Base-by-base conservation (phyloP, 2,113 vertebrate species). In the Connochaetes taurinus region DNA sequence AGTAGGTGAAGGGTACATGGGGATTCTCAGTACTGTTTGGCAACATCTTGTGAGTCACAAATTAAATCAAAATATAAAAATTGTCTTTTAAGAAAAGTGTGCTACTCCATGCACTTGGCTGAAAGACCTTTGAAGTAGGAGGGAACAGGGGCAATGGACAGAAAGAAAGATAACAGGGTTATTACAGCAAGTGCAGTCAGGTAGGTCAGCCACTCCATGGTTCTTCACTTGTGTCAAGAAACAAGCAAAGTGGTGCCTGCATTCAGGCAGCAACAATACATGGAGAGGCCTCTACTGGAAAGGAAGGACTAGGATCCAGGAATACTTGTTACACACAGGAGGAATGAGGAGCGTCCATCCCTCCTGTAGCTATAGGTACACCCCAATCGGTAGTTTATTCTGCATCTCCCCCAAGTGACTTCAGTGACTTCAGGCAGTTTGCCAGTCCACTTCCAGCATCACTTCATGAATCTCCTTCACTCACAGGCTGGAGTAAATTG, bases 1-100 rank as follows among this genome's bases (percentile, higher is more conserved):
- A 64, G 33, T 33, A 27, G 40, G 83, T 67, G 71, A 87, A 83
- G 3, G 29, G 36, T 40, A 53, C 13, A 11, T 55, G 33, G 9
- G 36, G 64, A 71, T 92, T 55, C 62, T 55, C 11, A 17, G 7
- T 16, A 62, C 12, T 67, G n/a, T 92, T 90, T 90, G 87, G 40
- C 31, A 85, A 90, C 7, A 29, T 60, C 31, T 71, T 87, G 21
- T 90, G 55, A 92, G 7, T 64, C 67, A 86, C 82, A 67, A 40
- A n/a, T n/a, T 76, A 64, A 50, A 64, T 81, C 43, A 43, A 95
- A 96, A 80, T 50, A 31, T 7, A 57, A 81, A 89, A 64, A 13
- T 25, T 67, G 53, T 29, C 62, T 76, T 89, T 87, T 36, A 91
- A 81, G 45, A 43, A 60, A 92, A 55, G 23, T 2, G 4, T 82